phyloP scores from a whole-genome alignment of 2,888 invertebrate genomes.

The Lepidonotus clava region DNA sequence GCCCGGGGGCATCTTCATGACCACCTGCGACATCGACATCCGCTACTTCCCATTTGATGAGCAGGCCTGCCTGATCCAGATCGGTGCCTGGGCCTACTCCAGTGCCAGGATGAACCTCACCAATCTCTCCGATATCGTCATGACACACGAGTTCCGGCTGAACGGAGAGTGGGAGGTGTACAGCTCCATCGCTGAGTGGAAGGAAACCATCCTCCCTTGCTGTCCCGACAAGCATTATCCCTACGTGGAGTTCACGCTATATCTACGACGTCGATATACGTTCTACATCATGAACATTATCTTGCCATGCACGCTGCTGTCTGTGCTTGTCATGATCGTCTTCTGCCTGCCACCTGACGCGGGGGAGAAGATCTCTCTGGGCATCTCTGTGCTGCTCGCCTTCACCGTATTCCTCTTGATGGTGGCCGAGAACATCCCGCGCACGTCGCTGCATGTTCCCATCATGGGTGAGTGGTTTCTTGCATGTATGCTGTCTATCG shows the following conservation, averaged over 20 bases:
- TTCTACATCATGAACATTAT: constrained; percentile 71
- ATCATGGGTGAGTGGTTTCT: constrained; percentile 66
- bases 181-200: constrained; percentile 62
- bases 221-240: constrained; percentile 65
- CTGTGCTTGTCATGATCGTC: constrained; percentile 70
- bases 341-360: constrained; percentile 74
- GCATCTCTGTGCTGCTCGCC: constrained; percentile 70
- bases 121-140: constrained; percentile 55
- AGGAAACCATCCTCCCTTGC: constrained; percentile 64
- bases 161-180: constrained; percentile 67
- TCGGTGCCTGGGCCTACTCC: constrained; percentile 66
- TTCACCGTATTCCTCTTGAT: constrained; percentile 73
- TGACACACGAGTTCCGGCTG: constrained; percentile 63
- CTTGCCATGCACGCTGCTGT: constrained; percentile 71
- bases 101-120: constrained; percentile 66
- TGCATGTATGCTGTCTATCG: neutral
- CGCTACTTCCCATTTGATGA: constrained; percentile 67
- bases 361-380: constrained; percentile 72
- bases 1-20: constrained; percentile 66
- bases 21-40: constrained; percentile 68
- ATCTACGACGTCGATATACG: constrained; percentile 61
- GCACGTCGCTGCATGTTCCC: constrained; percentile 69
- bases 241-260: constrained; percentile 64
- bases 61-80: constrained; percentile 64
- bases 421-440: constrained; percentile 73